Evolutionary conservation across 2,888 invertebrate species (phyloP).

Genomic region (Willowsia nigromaculata): DNA sequence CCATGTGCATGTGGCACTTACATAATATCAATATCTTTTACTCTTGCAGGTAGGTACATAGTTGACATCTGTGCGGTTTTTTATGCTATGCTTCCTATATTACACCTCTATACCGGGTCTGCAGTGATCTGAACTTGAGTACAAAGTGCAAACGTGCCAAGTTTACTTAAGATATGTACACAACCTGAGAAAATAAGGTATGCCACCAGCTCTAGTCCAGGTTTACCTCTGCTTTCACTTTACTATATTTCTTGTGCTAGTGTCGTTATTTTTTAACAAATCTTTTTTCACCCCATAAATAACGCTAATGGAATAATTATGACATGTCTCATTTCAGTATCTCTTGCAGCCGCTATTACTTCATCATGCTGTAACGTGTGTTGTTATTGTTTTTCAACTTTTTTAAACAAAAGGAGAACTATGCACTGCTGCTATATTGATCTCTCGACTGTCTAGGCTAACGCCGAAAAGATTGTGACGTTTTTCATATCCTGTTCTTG

Average conservation of each 20-base stretch:
- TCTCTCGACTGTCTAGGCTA: constrained; percentile 77
- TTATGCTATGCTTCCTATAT: not conserved
- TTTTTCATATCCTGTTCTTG: constrained; percentile 70
- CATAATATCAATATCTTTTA: not conserved
- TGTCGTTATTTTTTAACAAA: too few relatives aligned
- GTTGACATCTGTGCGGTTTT: not conserved
- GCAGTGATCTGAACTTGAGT: not conserved
- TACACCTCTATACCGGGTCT: not conserved
- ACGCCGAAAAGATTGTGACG: constrained; percentile 77
- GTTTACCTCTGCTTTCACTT: not conserved
- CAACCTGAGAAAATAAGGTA: not conserved
- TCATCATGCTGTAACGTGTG: too few relatives aligned
- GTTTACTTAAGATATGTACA: not conserved
- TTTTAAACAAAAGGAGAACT: not conserved
- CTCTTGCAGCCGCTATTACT: too few relatives aligned
- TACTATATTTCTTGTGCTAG: too few relatives aligned
- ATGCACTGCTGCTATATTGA: constrained; percentile 66
- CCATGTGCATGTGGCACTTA: not conserved
- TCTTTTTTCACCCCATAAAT: too few relatives aligned
- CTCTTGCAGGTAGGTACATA: not conserved
- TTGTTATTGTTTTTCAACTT: too few relatives aligned
- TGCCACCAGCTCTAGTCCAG: not conserved
- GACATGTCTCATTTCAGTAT: too few relatives aligned
- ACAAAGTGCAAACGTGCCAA: not conserved
- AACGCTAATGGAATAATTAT: too few relatives aligned